Percentiles rank a stretch among this genome's conserved stretches.
Evolutionary conservation across 2,113 vertebrate genomes (phyloP).

Genomic region (Protobothrops mucrosquamatus): DNA sequence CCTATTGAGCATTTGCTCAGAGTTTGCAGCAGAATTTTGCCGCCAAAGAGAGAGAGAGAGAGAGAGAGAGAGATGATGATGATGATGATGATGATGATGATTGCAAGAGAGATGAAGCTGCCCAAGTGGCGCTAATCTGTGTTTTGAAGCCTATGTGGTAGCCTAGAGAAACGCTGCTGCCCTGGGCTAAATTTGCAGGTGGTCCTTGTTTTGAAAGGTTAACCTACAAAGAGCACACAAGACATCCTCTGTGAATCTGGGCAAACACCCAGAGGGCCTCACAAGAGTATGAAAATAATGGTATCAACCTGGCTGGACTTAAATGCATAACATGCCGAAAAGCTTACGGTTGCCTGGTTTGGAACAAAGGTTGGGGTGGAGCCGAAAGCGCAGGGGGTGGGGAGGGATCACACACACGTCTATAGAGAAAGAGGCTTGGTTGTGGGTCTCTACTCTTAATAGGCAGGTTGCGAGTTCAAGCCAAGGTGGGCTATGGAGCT

Average conservation of each 20-base stretch:
- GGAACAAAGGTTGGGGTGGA: constrained; percentile 75
- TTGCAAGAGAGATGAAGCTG: constrained; percentile 62
- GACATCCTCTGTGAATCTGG: constrained; percentile 76
- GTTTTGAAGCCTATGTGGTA: constrained; percentile 74
- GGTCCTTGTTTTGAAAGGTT: constrained; percentile 85
- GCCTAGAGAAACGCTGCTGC: constrained; percentile 70
- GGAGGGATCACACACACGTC: not conserved
- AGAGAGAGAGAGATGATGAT: not conserved
- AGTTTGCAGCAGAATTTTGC: constrained; percentile 62
- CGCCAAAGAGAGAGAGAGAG: constrained; percentile 54
- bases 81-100: too few species aligned
- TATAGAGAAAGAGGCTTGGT: constrained; percentile 64
- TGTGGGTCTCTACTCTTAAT: constrained; percentile 81
- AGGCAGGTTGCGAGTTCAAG: constrained; percentile 83
- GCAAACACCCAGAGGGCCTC: constrained; percentile 84
- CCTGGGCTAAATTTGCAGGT: constrained; percentile 83
- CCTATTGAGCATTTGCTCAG: constrained; percentile 64
- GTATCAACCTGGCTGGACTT: constrained; percentile 90
- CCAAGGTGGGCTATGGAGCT: constrained; percentile 78
- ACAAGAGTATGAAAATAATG: constrained; percentile 91
- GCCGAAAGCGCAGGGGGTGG: not conserved
- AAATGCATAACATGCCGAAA: constrained; percentile 89
- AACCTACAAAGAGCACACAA: constrained; percentile 82
- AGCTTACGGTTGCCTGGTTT: constrained; percentile 86
- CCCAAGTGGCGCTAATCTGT: constrained; percentile 69